A percentile compares a stretch with the other conserved stretches of the same genome.
These are phyloP conservation scores for Drosophila malerkotliana DNA, from an alignment of 1,140 invertebrate species.

Conservation along the genomic window DNA sequence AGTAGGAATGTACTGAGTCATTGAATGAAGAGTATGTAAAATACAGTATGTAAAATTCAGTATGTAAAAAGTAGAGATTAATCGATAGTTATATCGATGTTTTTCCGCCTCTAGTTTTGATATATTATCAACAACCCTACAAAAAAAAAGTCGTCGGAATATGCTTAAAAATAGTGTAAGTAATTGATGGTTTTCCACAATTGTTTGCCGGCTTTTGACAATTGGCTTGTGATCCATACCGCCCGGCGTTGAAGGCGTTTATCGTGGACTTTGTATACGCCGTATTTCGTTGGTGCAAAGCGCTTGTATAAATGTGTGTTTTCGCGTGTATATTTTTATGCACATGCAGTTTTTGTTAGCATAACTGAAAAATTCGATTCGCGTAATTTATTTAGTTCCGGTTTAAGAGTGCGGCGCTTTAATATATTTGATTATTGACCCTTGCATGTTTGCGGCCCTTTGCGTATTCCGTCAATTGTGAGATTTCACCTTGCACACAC, in stretches of 20 bases:
- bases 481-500: neutral
- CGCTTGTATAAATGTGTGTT: conserved; percentile 29
- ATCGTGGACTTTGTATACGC: neutral
- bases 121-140: too few relatives aligned
- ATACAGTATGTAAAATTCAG: too few relatives aligned
- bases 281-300: neutral
- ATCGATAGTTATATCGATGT: too few relatives aligned
- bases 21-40: too few relatives aligned
- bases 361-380: conserved; percentile 12
- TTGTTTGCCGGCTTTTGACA: conserved; percentile 20
- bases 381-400: neutral
- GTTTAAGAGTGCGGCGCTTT: neutral
- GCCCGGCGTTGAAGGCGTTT: neutral
- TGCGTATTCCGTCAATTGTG: neutral
- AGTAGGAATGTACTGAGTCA: too few relatives aligned
- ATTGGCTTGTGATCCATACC: neutral
- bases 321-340: conserved; percentile 36
- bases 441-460: neutral
- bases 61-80: too few relatives aligned
- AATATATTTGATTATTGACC: neutral
- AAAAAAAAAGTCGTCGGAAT: conserved; percentile 21
- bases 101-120: too few relatives aligned
- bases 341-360: conserved; percentile 40
- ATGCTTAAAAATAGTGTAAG: conserved; percentile 29
- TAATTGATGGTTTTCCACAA: conserved; percentile 6